Base-by-base conservation (phyloP, 2,113 vertebrate genomes). In the Butorides virescens region DNA sequence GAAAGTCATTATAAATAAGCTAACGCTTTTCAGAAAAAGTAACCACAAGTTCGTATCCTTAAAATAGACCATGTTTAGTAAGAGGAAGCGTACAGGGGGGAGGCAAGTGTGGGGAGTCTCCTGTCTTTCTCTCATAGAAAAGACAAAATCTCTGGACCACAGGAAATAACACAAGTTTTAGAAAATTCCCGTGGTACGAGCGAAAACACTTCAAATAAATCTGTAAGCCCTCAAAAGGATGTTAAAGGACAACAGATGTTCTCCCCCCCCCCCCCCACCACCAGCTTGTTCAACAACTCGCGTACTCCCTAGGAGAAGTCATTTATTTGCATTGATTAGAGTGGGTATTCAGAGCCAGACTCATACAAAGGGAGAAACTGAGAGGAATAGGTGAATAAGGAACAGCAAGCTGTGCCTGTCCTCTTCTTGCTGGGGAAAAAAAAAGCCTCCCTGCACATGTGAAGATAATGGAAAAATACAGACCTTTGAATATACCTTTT, bases 231-330 rank as follows among this genome's bases (percentile, higher is more conserved):
- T 90, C 71, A 68, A 92, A 97, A 96, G 25, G 52, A 94, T 27
- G 71, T 50, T 95, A 95, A 98, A 95, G 83, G 73, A 97, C 90
- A 97, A 92, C 96, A 97, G 97, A 97, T 97, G 96, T 91, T 97
- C 65, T 50, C n/a, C 29, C 46, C 63, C 58, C 30, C 58, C 30
- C 42, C 32, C 29, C 50, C 63, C 53, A 23, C 47, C 46, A 20
- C 37, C 5, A 34, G 70, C 46, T 86, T 87, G 58, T 80, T 79
- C 7, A 13, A 88, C 96, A 77, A 87, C 61, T 92, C 87, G 73
- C 37, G 11, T 74, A 42, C 34, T 81, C 70, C 71, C 75, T 21
- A 77, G 76, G 59, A 96, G 47, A 83, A 83, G 44, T 72, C 30
- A 88, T 88, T 95, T 93, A 96, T 96, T 95, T 96, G 77, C 93